phyloP scores from a whole-genome alignment of 2,888 invertebrate species.

The Pimpla rufipes region DNA sequence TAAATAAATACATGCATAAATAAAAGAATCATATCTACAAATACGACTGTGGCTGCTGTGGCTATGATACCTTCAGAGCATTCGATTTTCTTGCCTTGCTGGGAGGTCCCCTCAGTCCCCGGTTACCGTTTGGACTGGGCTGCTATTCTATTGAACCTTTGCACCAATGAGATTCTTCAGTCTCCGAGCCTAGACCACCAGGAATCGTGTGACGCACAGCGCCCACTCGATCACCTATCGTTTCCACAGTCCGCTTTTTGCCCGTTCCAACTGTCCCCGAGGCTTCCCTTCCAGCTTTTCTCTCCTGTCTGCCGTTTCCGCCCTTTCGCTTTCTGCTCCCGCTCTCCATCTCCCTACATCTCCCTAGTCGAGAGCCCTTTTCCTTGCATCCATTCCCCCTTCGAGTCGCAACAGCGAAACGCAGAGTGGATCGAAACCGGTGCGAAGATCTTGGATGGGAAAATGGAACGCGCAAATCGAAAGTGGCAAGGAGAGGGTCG shows the following conservation, averaged over 20 bases:
- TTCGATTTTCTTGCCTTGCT: constrained; percentile 37
- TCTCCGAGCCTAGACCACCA: not conserved
- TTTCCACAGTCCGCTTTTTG: constrained; percentile 52
- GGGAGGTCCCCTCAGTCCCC: constrained; percentile 23
- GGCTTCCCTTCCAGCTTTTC: constrained; percentile 9
- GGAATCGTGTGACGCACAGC: constrained; percentile 21
- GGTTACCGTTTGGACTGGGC: constrained; percentile 19
- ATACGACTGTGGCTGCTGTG: too few species aligned
- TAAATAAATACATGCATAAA: too few species aligned
- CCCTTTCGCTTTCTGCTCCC: not conserved
- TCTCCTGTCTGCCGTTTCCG: not conserved
- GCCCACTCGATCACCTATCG: constrained; percentile 52
- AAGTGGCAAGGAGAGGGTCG: constrained; percentile 41
- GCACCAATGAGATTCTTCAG: constrained; percentile 5
- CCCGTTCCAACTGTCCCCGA: constrained; percentile 29
- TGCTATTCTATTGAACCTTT: constrained; percentile 15
- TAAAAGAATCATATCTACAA: too few species aligned
- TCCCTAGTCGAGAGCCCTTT: constrained; percentile 10
- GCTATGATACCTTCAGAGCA: not conserved
- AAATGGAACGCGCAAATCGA: constrained; percentile 64
- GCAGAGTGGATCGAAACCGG: constrained; percentile 23
- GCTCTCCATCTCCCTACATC: not conserved
- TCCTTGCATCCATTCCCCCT: not conserved
- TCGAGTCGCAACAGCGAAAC: not conserved
- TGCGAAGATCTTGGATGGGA: constrained; percentile 43